These are phyloP conservation scores for Eudemis profundana DNA, from an alignment of 2,888 invertebrate species.

Conservation along the genomic window DNA sequence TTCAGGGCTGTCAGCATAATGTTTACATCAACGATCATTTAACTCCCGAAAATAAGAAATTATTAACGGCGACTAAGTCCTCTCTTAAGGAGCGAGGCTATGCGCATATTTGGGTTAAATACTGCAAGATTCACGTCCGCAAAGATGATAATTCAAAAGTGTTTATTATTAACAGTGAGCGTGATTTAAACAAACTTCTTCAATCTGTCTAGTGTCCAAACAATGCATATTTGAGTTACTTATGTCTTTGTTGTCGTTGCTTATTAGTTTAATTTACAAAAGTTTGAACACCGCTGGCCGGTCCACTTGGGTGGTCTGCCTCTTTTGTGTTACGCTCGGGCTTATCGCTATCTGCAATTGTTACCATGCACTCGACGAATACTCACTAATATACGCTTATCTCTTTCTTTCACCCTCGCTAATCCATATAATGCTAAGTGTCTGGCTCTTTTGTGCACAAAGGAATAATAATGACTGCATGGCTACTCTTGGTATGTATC, in stretches of 20 bases:
- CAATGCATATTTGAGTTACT: neutral
- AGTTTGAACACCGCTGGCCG: neutral
- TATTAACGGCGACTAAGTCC: neutral
- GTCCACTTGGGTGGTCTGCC: neutral
- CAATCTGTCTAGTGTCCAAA: neutral
- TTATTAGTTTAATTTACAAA: neutral
- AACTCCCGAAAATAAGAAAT: too few relatives aligned
- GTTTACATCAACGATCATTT: conserved; percentile 19
- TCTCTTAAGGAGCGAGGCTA: neutral
- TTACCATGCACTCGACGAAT: too few relatives aligned
- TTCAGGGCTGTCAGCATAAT: neutral
- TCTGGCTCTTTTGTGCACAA: too few relatives aligned
- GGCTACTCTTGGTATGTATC: too few relatives aligned
- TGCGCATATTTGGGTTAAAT: neutral
- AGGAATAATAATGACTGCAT: too few relatives aligned
- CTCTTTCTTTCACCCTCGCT: too few relatives aligned
- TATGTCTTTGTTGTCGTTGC: neutral
- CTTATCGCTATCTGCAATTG: neutral
- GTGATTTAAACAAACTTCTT: conserved; percentile 21
- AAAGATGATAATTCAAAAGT: conserved; percentile 10
- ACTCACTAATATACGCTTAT: too few relatives aligned
- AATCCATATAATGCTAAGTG: too few relatives aligned
- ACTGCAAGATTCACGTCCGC: conserved; percentile 4
- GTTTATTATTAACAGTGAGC: neutral
- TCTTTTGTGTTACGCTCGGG: neutral